Evolutionary conservation across 1,140 invertebrate genomes (phyloP).

Genomic region (Leptinotarsa defecta): DNA sequence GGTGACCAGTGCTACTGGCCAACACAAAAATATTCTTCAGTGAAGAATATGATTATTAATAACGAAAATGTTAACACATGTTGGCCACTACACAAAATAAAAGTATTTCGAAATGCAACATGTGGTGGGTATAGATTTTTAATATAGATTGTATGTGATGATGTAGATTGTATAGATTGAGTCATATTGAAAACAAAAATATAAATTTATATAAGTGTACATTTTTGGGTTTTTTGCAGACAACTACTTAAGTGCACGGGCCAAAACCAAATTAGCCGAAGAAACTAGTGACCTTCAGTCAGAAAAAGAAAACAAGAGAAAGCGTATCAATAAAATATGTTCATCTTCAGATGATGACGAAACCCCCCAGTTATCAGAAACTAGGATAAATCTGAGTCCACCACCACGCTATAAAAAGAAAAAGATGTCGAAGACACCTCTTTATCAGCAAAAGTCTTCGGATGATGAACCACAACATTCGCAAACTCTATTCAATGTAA

Average conservation of each 20-base stretch:
- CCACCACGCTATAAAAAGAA: no score
- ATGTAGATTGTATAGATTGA: no score
- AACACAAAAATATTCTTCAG: background rate
- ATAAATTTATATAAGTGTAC: no score
- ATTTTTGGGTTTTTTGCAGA: background rate
- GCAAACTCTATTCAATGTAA: no score
- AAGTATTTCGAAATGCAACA: constrained; percentile 20
- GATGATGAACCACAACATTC: no score
- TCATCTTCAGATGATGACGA: background rate
- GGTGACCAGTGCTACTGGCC: constrained; percentile 13
- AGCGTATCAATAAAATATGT: background rate
- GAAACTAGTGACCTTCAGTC: background rate
- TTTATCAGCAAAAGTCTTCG: no score
- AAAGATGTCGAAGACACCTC: no score
- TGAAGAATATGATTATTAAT: constrained; percentile 6
- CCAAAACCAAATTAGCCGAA: background rate
- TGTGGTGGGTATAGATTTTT: background rate
- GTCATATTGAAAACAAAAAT: no score
- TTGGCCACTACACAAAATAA: constrained; percentile 17
- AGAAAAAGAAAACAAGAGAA: background rate
- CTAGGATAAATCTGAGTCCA: no score
- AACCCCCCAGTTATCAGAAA: background rate
- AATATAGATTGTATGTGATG: no score
- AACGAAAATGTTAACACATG: constrained; percentile 15
- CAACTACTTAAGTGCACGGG: background rate